Evolutionary conservation across 2,113 vertebrate species (phyloP).

Genomic region (Lanius collurio): DNA sequence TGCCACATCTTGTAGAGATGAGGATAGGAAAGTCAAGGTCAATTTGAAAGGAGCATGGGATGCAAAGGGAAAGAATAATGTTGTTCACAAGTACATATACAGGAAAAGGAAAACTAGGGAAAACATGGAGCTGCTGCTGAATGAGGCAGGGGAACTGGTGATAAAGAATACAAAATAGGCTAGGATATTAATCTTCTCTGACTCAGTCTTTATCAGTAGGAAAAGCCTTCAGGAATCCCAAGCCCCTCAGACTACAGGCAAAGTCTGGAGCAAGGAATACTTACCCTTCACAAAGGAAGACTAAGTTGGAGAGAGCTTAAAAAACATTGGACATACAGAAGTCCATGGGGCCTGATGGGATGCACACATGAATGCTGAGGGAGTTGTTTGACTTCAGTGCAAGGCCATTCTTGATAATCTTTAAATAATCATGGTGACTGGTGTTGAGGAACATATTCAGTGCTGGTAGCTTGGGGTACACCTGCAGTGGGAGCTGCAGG

Average conservation of each 20-base stretch:
- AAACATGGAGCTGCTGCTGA: not conserved
- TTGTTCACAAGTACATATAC: not conserved
- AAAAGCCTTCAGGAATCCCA: not conserved
- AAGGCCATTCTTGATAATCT: not conserved
- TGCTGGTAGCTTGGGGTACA: not conserved
- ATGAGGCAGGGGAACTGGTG: not conserved
- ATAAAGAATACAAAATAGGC: not conserved
- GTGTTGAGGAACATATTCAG: not conserved
- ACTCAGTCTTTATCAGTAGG: not conserved
- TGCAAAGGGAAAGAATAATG: not conserved
- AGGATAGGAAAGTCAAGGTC: not conserved
- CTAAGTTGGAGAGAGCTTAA: not conserved
- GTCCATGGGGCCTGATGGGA: no score
- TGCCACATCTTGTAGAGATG: not conserved
- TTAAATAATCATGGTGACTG: not conserved
- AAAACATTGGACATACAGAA: fast-evolving
- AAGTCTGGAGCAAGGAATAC: not conserved
- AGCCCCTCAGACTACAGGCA: not conserved
- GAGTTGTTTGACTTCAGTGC: not conserved
- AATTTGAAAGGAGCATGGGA: not conserved
- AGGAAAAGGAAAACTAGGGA: not conserved
- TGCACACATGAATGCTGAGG: not conserved
- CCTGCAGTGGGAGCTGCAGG: not conserved
- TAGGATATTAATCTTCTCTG: not conserved
- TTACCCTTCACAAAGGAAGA: not conserved